Percentiles rank a stretch among this genome's conserved stretches.
phyloP scores from a whole-genome alignment of 2,888 invertebrate species.

The Harpalus rufipes region DNA sequence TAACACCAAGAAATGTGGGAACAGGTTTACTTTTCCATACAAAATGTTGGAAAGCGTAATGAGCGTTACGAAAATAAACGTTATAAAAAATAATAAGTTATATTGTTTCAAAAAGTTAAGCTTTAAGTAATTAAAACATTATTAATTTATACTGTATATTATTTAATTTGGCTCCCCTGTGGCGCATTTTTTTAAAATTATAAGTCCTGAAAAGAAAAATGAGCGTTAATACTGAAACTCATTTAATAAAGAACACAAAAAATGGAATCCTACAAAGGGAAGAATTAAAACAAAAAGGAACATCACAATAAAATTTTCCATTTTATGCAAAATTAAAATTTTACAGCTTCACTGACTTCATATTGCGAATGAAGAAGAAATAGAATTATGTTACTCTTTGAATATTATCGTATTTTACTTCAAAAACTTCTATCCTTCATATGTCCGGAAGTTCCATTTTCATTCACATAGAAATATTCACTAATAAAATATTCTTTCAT shows the following conservation, averaged over 20 bases:
- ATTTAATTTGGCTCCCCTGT: constrained; percentile 31
- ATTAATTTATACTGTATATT: constrained; percentile 43
- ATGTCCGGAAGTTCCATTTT: background rate
- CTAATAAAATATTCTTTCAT: background rate
- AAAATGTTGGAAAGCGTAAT: constrained; percentile 8
- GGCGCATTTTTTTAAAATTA: constrained; percentile 47
- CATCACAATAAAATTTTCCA: constrained; percentile 39
- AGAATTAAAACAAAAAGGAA: constrained; percentile 38
- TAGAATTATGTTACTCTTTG: constrained; percentile 2
- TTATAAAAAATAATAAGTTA: constrained; percentile 3
- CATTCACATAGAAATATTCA: background rate
- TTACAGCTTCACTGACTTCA: background rate
- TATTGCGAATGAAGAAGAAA: background rate
- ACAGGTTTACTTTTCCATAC: background rate
- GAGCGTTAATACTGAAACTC: constrained; percentile 29
- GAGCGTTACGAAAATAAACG: constrained; percentile 13
- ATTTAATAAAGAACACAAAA: constrained; percentile 48
- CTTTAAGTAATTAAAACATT: constrained; percentile 37
- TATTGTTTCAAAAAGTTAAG: constrained; percentile 26
- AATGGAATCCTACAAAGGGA: constrained; percentile 32
- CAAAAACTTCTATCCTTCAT: background rate
- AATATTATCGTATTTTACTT: background rate
- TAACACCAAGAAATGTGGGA: background rate
- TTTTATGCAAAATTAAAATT: constrained; percentile 33
- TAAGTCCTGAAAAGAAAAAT: constrained; percentile 41